Percentiles rank a stretch among this genome's conserved stretches.
These are phyloP conservation scores for Triplophysa dalaica DNA, from an alignment of 2,113 vertebrate genomes.

Conservation along the genomic window DNA sequence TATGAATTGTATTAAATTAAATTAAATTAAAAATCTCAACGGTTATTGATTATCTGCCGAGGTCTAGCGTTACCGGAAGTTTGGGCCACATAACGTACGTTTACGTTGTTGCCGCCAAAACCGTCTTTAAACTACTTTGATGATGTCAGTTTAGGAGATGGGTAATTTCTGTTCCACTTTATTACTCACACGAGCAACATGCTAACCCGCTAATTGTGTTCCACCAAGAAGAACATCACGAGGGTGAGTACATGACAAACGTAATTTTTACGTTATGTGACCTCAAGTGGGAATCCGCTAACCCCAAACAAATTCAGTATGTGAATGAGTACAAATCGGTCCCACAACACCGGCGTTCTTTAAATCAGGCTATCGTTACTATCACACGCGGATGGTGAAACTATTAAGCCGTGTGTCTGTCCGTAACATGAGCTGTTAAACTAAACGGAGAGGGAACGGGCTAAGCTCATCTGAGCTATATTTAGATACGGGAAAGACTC, in stretches of 20 bases:
- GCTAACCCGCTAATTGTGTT: background rate
- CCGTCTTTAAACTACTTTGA: background rate
- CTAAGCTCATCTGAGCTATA: slow-evolving; percentile 59
- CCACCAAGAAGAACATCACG: background rate
- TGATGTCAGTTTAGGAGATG: background rate
- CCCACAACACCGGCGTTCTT: slow-evolving; percentile 55
- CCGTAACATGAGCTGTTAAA: slow-evolving; percentile 66
- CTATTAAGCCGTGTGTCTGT: slow-evolving; percentile 60
- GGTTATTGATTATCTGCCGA: no score
- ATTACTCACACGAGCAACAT: background rate
- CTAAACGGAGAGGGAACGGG: slow-evolving; percentile 53
- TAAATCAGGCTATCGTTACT: slow-evolving; percentile 57
- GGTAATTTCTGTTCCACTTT: background rate
- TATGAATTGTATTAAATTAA: no score
- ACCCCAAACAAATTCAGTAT: background rate
- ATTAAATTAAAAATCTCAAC: no score
- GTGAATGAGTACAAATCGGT: slow-evolving; percentile 9
- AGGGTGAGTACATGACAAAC: background rate
- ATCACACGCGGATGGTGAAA: slow-evolving; percentile 59
- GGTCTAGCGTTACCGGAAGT: no score
- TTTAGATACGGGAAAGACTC: slow-evolving; percentile 58
- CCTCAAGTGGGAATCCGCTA: background rate
- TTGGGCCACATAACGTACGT: background rate
- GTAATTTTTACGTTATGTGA: background rate
- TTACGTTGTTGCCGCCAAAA: no score